Evolutionary conservation across 2,113 vertebrate genomes (phyloP), one percentile per base, ranked within the genome.

Genomic region (Reinhardtius hippoglossoides): DNA sequence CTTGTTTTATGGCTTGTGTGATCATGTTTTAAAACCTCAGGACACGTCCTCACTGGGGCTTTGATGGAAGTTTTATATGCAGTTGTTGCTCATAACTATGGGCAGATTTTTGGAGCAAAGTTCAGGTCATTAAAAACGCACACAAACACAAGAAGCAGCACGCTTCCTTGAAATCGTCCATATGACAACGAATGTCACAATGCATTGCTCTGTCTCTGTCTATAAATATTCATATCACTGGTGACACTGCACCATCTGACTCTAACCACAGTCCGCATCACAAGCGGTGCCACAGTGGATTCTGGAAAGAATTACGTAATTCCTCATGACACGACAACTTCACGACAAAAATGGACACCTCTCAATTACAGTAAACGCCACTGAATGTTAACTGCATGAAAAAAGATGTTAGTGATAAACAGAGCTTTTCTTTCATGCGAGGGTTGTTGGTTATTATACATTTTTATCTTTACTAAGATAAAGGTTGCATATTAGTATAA

Each of bases 141-240:
- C 52, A 40, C 21, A 46, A 70, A 57, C 16, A 65, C 6, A 67
- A 60, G 44, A 68, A 58, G 44, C 16, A 24, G 8, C 26, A 12
- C 7, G 15, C 63, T 71, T 83, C 31, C 74, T 79, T 57, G 3
- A 46, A 80, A 58, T 14, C 21, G 9, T 10, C 24, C 4, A 13
- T 35, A 27, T 68, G 65, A 76, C 54, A 3, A 1, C 35, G 40
- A 55, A 42, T 18, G 31, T 35, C 3, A 89, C 81, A 89, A 85
- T 81, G 59, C 58, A 10, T 75, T n/a, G n/a, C 67, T 77, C 24
- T 82, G 50, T 75, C 27, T 73, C 7, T 0, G 1, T 1, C 12
- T 27, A 78, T 89, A 63, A 83, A 82, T 90, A 86, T 86, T 87
- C 68, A 88, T 78, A 31, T 52, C 24, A 26, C 24, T 70, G 37